These are phyloP conservation scores for Bombus sibiricus DNA, from an alignment of 1,140 invertebrate genomes.

Conservation along the genomic window DNA sequence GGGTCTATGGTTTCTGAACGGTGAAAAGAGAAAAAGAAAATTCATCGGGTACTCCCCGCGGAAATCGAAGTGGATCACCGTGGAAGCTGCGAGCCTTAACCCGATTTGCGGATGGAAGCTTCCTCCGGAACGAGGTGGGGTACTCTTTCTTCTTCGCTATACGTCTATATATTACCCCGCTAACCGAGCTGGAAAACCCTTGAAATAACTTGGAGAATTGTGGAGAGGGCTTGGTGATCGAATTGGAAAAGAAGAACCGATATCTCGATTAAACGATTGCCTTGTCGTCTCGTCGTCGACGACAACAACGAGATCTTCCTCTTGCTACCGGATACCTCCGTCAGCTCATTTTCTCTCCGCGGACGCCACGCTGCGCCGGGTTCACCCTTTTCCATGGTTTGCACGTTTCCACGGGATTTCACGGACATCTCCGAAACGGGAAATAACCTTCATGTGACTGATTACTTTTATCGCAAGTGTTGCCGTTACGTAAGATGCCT, in stretches of 20 bases:
- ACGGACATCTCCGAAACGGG: not conserved
- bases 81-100: conserved; percentile 47
- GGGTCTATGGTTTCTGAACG: not conserved
- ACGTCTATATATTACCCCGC: conserved; percentile 34
- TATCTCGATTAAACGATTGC: conserved; percentile 45
- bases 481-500: no score
- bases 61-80: conserved; percentile 56
- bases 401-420: not conserved
- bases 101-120: conserved; percentile 46
- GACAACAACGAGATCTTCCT: conserved; percentile 28
- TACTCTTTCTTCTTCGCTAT: conserved; percentile 8
- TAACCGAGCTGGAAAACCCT: conserved; percentile 43
- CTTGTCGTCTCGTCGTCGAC: conserved; percentile 40
- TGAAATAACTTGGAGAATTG: conserved; percentile 48
- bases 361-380: not conserved
- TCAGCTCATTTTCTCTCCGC: not conserved
- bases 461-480: not conserved
- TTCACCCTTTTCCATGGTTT: not conserved
- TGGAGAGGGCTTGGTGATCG: conserved; percentile 16
- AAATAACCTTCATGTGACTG: not conserved
- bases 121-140: conserved; percentile 1
- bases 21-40: conserved; percentile 9
- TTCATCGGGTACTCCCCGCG: conserved; percentile 25
- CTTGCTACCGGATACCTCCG: not conserved
- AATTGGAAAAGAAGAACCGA: conserved; percentile 22